phyloP scores from a whole-genome alignment of 1,140 invertebrate species.

The Steinernema feltiae region DNA sequence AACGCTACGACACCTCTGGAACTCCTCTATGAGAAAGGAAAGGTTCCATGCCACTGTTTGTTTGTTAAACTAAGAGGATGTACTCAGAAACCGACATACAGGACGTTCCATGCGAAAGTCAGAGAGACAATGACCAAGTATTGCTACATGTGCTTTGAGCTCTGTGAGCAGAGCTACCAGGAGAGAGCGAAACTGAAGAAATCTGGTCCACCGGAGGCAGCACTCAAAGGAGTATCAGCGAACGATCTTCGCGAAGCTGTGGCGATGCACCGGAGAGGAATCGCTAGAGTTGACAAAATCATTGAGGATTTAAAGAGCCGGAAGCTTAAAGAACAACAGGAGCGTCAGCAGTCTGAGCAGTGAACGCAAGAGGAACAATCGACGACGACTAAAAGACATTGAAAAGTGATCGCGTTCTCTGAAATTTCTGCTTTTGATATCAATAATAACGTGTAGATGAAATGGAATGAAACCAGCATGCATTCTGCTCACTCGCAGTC shows the following conservation, averaged over 20 bases:
- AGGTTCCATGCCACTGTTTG: neutral
- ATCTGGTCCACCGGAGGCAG: neutral
- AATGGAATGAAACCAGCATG: too few relatives aligned
- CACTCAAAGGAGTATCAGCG: neutral
- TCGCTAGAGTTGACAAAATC: neutral
- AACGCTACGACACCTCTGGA: neutral
- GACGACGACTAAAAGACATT: too few relatives aligned
- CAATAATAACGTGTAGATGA: too few relatives aligned
- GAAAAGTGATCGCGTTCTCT: too few relatives aligned
- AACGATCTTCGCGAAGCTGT: neutral
- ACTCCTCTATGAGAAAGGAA: neutral
- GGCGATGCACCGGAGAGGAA: neutral
- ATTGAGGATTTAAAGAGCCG: neutral
- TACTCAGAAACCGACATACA: neutral
- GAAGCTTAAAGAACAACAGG: too few relatives aligned
- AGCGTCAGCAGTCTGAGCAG: too few relatives aligned
- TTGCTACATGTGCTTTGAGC: neutral
- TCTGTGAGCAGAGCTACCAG: neutral
- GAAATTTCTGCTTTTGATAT: too few relatives aligned
- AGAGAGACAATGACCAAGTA: neutral
- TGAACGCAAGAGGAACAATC: too few relatives aligned
- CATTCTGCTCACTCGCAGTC: too few relatives aligned
- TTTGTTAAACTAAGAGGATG: neutral
- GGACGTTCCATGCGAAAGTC: neutral
- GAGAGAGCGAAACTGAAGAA: neutral